Evolutionary conservation across 2,888 invertebrate genomes (phyloP).

Genomic region (Drepana falcataria): DNA sequence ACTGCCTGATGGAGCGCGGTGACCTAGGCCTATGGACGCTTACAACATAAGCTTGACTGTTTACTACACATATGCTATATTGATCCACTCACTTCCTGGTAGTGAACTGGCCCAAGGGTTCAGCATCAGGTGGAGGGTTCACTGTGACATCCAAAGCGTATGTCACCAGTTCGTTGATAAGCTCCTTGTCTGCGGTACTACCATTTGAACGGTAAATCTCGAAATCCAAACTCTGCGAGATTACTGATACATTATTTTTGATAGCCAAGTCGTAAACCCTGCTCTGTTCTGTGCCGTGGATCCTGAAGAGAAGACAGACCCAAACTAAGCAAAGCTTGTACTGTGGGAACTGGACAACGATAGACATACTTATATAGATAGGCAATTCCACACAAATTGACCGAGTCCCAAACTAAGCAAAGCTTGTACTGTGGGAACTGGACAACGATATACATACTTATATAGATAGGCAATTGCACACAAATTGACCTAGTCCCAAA

Average conservation of each 20-base stretch:
- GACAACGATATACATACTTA: too few relatives aligned
- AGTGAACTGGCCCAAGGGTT: conserved; percentile 23
- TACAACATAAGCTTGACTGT: conserved; percentile 1
- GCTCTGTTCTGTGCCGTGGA: conserved; percentile 46
- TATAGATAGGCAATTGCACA: too few relatives aligned
- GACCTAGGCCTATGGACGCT: too few relatives aligned
- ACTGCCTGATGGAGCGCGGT: too few relatives aligned
- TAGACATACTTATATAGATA: too few relatives aligned
- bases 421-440: too few relatives aligned
- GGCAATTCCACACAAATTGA: too few relatives aligned
- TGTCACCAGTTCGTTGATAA: conserved; percentile 24
- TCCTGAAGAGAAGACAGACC: conserved; percentile 31
- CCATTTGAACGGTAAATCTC: conserved; percentile 26
- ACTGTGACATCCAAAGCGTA: conserved; percentile 13
- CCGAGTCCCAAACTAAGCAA: too few relatives aligned
- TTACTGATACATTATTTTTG: conserved; percentile 24
- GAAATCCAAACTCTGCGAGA: conserved; percentile 21
- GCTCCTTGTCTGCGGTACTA: conserved; percentile 4
- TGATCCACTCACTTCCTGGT: conserved; percentile 21
- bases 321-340: too few relatives aligned
- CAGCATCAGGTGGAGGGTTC: conserved; percentile 10
- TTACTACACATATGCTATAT: background rate
- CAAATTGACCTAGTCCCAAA: too few relatives aligned
- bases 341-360: too few relatives aligned
- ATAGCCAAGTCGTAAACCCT: conserved; percentile 30